Evolutionary conservation across 2,888 invertebrate genomes (phyloP).

Genomic region (Monochamus alternatus): DNA sequence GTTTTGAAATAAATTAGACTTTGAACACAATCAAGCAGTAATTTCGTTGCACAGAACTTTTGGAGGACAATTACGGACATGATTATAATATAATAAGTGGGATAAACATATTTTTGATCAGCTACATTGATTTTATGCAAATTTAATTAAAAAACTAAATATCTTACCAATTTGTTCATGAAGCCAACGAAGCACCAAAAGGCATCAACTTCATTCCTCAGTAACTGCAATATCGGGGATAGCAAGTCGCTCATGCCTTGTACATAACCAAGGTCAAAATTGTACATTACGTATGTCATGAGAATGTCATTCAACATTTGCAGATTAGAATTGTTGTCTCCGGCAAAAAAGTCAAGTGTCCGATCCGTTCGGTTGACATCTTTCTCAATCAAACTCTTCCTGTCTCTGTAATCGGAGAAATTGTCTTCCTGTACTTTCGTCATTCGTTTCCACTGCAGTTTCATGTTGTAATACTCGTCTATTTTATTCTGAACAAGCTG

Average conservation of each 20-base stretch:
- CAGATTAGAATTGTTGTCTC: constrained; percentile 93
- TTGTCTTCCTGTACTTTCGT: constrained; percentile 88
- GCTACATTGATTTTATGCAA: background rate
- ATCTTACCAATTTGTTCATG: constrained; percentile 93
- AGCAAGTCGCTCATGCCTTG: constrained; percentile 99
- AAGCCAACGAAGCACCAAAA: constrained; percentile 99
- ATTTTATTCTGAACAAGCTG: constrained; percentile 81
- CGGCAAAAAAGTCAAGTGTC: constrained; percentile 91
- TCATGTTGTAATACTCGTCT: constrained; percentile 95
- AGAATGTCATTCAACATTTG: constrained; percentile 90
- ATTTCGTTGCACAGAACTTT: too few relatives aligned
- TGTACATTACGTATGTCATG: constrained; percentile 99
- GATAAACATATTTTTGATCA: background rate
- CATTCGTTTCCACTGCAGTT: constrained; percentile 96
- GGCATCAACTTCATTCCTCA: constrained; percentile 95
- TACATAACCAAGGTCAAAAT: constrained; percentile 97
- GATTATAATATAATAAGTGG: too few relatives aligned
- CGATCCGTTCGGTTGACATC: constrained; percentile 96
- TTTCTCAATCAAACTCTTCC: constrained; percentile 96
- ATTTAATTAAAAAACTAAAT: background rate
- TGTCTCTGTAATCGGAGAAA: constrained; percentile 90
- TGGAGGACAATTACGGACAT: too few relatives aligned
- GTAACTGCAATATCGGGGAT: constrained; percentile 90
- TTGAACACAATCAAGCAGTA: too few relatives aligned
- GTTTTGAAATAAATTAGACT: too few relatives aligned